Base-by-base conservation (phyloP, 2,888 invertebrate genomes). In the Andrena fulva region DNA sequence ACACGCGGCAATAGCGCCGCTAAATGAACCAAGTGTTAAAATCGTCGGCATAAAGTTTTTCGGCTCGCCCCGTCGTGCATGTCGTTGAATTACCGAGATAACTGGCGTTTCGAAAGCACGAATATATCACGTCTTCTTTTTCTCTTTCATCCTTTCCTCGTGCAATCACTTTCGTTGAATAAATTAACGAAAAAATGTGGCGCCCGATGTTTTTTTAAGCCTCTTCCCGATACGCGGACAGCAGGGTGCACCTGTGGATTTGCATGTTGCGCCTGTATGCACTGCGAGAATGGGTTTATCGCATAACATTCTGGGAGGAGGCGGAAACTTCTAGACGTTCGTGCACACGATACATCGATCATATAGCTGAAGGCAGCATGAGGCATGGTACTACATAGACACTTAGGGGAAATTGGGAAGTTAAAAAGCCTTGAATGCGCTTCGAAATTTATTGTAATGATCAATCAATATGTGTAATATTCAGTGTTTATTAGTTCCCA, bases 201-300 rank as follows among this genome's bases (percentile, higher is more conserved):
- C 71, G 70, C 1, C 0, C 50, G 7, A 35, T 56, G 42, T 63
- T 10, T 24, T 63, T 48, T 50, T 50, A 4, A 0, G n/a, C 4
- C 20, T n/a, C 62, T 35, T n/a, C 60, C 5, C 56, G 62, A 63
- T 63, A 71, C 7, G 42, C 1, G 54, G 7, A 71, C 29, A 24
- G 80, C 68, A 29, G 74, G 80, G 80, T 78, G 85, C 90, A 88
- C 87, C 87, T 88, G 90, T 86, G 83, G 73, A 90, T 90, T 90
- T 87, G 88, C 90, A 90, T 89, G 87, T 86, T 16, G 60, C 35
- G 48, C 50, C 69, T 52, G 70, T 52, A 33, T 69, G 5, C 52
- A 5, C 35, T 27, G 59, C 31, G 33, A 12, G 52, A 70, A 76
- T 69, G 35, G 63, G 68, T 35, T 42, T 35, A 84, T 82, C 81